Evolutionary conservation across 92 coral and sea anemone species (phyloP), one percentile per base, ranked within the genome.

Genomic region (Desmophyllum pertusum): DNA sequence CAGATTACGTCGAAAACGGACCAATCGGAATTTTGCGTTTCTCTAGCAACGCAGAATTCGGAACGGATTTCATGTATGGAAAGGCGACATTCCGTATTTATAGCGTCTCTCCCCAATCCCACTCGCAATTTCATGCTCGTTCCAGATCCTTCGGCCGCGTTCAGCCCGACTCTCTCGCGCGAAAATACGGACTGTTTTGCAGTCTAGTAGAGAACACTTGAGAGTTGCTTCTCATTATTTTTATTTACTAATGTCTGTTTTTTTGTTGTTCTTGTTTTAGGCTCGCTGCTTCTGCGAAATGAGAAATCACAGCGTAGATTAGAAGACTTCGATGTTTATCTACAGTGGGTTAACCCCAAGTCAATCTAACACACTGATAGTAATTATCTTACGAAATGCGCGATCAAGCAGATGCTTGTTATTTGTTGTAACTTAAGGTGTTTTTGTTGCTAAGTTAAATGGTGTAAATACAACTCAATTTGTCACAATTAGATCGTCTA

Each of bases 261-360:
- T 8, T 48, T 67, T 63, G 25, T 78, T 62, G 9, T n/a, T n/a
- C n/a, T 68, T 39, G 8, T 36, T 46, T 55, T 55, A 81, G 85
- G 77, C 36, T 81, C 37, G 85, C 85, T n/a, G 53, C 85, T 1
- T 81, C 85, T 40, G 55, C 85, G 17, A 69, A 81, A 25, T 37
- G 52, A 70, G 77, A 70, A 39, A 69, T 81, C 52, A 15, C 75
- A 14, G 50, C 70, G 30, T 81, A 81, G 78, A 70, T 38, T 11
- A n/a, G 8, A 25, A 10, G 5, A 25, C 70, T n/a, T n/a, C 0
- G 70, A 35, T 23, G 18, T 55, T 59, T 23, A 15, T 57, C 25
- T 36, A 25, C 46, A 55, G 52, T 19, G 13, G 17, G 15, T 23
- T 17, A 55, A 23, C 59, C 15, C 52, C 3, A 53, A 68, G 40